phyloP scores from a whole-genome alignment of 2,888 invertebrate species.

The Nymphalis c-album region DNA sequence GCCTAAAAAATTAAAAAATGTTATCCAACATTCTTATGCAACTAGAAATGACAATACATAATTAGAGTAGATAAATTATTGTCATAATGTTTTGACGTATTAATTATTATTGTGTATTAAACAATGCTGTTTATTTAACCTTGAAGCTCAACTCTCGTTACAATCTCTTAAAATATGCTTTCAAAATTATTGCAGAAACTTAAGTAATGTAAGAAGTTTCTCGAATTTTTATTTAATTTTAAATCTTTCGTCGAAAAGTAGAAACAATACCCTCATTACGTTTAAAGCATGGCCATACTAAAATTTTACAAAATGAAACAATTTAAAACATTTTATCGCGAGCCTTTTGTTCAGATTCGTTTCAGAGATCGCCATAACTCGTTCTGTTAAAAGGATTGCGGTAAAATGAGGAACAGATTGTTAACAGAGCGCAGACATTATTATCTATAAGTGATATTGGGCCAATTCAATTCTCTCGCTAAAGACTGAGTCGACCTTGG shows the following conservation, averaged over 20 bases:
- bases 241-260: slow-evolving; percentile 36
- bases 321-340: slow-evolving; percentile 59
- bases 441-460: slow-evolving; percentile 42
- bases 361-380: slow-evolving; percentile 58
- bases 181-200: slow-evolving; percentile 30
- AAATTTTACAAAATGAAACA: slow-evolving; percentile 50
- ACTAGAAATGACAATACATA: neutral
- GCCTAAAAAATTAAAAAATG: neutral
- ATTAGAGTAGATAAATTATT: neutral
- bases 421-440: slow-evolving; percentile 49
- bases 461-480: slow-evolving; percentile 46
- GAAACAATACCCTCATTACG: slow-evolving; percentile 43
- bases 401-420: slow-evolving; percentile 56
- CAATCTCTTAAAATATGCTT: slow-evolving; percentile 24
- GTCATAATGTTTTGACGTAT: neutral
- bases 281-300: slow-evolving; percentile 41
- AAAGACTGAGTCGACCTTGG: slow-evolving; percentile 58
- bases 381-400: slow-evolving; percentile 66
- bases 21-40: slow-evolving; percentile 14
- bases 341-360: slow-evolving; percentile 59
- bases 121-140: slow-evolving; percentile 5
- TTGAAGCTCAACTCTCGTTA: slow-evolving; percentile 11
- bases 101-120: neutral
- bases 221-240: slow-evolving; percentile 37
- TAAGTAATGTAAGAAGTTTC: slow-evolving; percentile 29